phyloP scores from a whole-genome alignment of 2,113 vertebrate species.

The Istiophorus platypterus region DNA sequence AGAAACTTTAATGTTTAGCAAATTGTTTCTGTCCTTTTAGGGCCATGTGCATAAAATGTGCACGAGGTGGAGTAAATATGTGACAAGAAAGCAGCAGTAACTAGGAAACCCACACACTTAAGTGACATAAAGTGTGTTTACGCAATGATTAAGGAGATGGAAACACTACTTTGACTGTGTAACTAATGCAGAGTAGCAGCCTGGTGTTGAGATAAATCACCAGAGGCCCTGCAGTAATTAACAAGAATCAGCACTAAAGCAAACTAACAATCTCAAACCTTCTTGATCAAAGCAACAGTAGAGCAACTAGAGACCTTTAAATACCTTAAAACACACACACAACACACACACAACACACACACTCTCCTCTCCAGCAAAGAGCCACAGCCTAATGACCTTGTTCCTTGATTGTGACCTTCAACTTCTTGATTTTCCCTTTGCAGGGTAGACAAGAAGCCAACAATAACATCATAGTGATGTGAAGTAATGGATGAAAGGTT shows the following conservation, averaged over 20 bases:
- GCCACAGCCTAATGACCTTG: slow-evolving; percentile 17
- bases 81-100: slow-evolving; percentile 27
- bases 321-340: slow-evolving; percentile 16
- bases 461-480: slow-evolving; percentile 33
- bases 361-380: slow-evolving; percentile 13
- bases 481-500: slow-evolving; percentile 5
- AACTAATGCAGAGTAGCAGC: slow-evolving; percentile 19
- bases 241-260: slow-evolving; percentile 23
- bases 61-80: neutral
- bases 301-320: neutral
- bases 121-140: slow-evolving; percentile 47
- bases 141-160: slow-evolving; percentile 9
- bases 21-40: too few relatives aligned
- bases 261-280: slow-evolving; percentile 31
- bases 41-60: neutral
- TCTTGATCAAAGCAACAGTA: slow-evolving; percentile 31
- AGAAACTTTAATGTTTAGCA: too few relatives aligned
- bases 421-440: slow-evolving; percentile 38
- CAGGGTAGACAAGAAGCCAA: slow-evolving; percentile 28
- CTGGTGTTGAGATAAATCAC: slow-evolving; percentile 27
- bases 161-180: slow-evolving; percentile 15
- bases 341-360: slow-evolving; percentile 13
- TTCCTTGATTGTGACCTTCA: slow-evolving; percentile 1
- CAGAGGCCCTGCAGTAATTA: slow-evolving; percentile 24
- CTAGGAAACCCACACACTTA: slow-evolving; percentile 23